A percentile compares a stretch with the other conserved stretches of the same genome.
phyloP scores from a whole-genome alignment of 2,888 invertebrate genomes.

The Trachelus iudaicus region DNA sequence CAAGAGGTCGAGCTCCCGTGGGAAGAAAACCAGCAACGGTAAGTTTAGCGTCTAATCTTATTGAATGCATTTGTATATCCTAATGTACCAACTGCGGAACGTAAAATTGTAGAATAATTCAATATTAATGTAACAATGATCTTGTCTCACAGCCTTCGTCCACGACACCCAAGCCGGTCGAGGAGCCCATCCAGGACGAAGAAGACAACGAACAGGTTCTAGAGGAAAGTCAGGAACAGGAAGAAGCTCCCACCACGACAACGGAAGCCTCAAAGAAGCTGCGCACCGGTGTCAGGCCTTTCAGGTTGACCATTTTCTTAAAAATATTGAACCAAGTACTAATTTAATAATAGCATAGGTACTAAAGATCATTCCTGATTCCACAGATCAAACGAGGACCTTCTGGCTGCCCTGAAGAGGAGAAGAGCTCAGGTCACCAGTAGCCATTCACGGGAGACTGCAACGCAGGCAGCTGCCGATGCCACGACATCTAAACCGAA shows the following conservation, averaged over 20 bases:
- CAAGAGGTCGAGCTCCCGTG: conserved; percentile 42
- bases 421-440: conserved; percentile 77
- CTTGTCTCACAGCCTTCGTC: conserved; percentile 37
- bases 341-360: not conserved
- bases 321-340: not conserved
- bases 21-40: conserved; percentile 44
- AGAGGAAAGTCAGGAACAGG: conserved; percentile 71
- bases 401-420: conserved; percentile 78
- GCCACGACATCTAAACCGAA: conserved; percentile 45
- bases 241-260: conserved; percentile 70
- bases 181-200: conserved; percentile 54
- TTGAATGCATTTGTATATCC: not conserved
- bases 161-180: conserved; percentile 51
- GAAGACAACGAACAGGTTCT: conserved; percentile 68
- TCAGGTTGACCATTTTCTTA: conserved; percentile 61
- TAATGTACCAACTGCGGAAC: not conserved
- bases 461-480: conserved; percentile 42
- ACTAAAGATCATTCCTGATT: not conserved
- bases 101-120: not conserved
- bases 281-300: conserved; percentile 75
- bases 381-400: conserved; percentile 77
- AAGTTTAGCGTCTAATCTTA: conserved; percentile 17
- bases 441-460: conserved; percentile 53
- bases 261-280: conserved; percentile 77
- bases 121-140: not conserved